Evolutionary conservation across 1,140 invertebrate species (phyloP).

Genomic region (Lithobius niger): DNA sequence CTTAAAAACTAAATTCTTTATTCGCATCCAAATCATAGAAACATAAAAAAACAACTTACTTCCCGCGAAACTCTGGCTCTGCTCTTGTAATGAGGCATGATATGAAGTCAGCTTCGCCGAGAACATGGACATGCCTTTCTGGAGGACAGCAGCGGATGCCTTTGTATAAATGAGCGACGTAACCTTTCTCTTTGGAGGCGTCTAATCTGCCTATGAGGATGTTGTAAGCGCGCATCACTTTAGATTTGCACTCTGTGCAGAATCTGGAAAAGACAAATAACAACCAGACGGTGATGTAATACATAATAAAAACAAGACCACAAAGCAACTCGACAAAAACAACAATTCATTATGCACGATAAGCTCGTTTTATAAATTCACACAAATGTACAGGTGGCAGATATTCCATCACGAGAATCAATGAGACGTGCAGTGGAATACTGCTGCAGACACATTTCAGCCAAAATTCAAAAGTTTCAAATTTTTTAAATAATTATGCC

Average conservation of each 20-base stretch:
- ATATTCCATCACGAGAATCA: too few species aligned
- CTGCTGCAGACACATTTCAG: too few species aligned
- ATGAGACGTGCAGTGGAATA: too few species aligned
- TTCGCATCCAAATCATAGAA: constrained; percentile 8
- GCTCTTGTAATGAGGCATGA: constrained; percentile 69
- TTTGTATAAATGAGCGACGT: constrained; percentile 66
- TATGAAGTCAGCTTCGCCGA: constrained; percentile 73
- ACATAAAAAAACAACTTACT: constrained; percentile 31
- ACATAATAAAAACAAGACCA: too few species aligned
- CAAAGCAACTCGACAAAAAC: too few species aligned
- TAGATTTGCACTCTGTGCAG: constrained; percentile 80
- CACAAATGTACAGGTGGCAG: background rate
- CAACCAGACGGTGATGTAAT: constrained; percentile 8
- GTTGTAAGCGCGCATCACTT: constrained; percentile 72
- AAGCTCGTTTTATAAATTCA: background rate
- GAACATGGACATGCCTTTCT: constrained; percentile 73
- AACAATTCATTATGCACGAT: background rate
- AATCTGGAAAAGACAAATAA: constrained; percentile 53
- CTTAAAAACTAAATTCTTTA: constrained; percentile 27
- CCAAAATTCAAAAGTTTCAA: too few species aligned
- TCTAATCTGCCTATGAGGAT: constrained; percentile 72
- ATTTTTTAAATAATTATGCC: too few species aligned
- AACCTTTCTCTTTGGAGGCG: constrained; percentile 71
- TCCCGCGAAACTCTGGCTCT: constrained; percentile 74
- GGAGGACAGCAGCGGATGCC: constrained; percentile 70